These are phyloP conservation scores for Oedothorax gibbosus DNA, from an alignment of 1,140 invertebrate species.

Conservation along the genomic window DNA sequence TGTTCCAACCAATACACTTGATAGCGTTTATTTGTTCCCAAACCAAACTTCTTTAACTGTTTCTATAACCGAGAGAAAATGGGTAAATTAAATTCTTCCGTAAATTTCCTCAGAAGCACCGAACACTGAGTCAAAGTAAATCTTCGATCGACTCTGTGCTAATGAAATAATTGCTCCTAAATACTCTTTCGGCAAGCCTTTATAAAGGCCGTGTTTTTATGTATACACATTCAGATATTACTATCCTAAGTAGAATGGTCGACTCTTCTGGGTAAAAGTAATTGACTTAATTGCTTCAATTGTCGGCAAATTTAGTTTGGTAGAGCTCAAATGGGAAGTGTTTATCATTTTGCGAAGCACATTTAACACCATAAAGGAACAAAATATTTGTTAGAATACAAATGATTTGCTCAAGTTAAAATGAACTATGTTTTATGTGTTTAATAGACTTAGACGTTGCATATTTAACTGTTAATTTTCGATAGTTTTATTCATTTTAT, in stretches of 20 bases:
- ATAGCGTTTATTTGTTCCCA: too few relatives aligned
- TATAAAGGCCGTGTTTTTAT: slow-evolving; percentile 31
- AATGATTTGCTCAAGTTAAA: too few relatives aligned
- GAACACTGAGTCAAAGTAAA: slow-evolving; percentile 33
- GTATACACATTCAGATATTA: slow-evolving; percentile 32
- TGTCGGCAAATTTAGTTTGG: slow-evolving; percentile 16
- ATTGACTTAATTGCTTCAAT: slow-evolving; percentile 52
- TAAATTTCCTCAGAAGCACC: slow-evolving; percentile 25
- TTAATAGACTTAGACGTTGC: too few relatives aligned
- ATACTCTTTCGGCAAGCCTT: slow-evolving; percentile 33
- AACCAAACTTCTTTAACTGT: slow-evolving; percentile 19
- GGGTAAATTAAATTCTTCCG: slow-evolving; percentile 10
- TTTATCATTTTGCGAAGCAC: too few relatives aligned
- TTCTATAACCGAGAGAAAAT: slow-evolving; percentile 24
- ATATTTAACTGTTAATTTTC: too few relatives aligned
- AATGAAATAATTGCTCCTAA: slow-evolving; percentile 46
- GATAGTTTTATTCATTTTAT: too few relatives aligned
- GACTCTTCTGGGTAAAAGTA: slow-evolving; percentile 35
- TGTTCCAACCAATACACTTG: too few relatives aligned
- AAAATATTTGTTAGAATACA: too few relatives aligned
- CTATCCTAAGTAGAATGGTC: slow-evolving; percentile 25
- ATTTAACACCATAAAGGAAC: too few relatives aligned
- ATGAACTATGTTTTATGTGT: too few relatives aligned
- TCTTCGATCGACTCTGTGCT: slow-evolving; percentile 31
- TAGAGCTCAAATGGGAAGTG: background rate